Evolutionary conservation across 1,140 invertebrate species (phyloP).

Genomic region (Andrena cerasifolii): DNA sequence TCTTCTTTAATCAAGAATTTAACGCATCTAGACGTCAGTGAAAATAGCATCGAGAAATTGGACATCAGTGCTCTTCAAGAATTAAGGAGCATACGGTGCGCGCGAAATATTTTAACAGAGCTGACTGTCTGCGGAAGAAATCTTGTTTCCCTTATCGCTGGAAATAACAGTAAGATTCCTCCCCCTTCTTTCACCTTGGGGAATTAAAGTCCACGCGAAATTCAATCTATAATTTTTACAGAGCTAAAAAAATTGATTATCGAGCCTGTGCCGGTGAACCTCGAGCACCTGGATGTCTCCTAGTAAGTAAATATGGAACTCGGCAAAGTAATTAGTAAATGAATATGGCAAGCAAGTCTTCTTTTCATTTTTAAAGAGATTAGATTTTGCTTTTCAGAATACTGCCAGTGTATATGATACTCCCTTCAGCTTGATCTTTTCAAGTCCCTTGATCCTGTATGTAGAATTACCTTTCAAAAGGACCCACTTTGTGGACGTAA

Average conservation of each 20-base stretch:
- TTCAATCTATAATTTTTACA: slow-evolving; percentile 71
- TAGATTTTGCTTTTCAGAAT: too few species aligned
- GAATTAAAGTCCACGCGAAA: background rate
- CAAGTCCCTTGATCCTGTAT: too few species aligned
- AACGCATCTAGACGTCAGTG: slow-evolving; percentile 89
- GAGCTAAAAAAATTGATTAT: slow-evolving; percentile 86
- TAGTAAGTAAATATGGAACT: slow-evolving; percentile 86
- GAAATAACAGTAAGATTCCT: slow-evolving; percentile 87
- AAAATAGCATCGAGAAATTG: slow-evolving; percentile 89
- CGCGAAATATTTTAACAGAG: slow-evolving; percentile 87
- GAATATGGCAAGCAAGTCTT: too few species aligned
- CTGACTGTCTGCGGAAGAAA: slow-evolving; percentile 87
- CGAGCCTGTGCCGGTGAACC: slow-evolving; percentile 85
- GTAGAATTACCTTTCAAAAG: too few species aligned
- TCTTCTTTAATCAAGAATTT: slow-evolving; percentile 82
- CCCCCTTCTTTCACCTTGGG: background rate
- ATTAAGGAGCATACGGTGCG: slow-evolving; percentile 88
- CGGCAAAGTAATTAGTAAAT: too few species aligned
- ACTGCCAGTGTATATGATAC: too few species aligned
- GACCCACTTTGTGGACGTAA: too few species aligned
- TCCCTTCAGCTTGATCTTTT: too few species aligned
- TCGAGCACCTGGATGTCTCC: slow-evolving; percentile 90
- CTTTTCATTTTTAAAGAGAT: too few species aligned
- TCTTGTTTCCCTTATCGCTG: slow-evolving; percentile 87
- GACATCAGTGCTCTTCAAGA: slow-evolving; percentile 88